Conservation (phyloP, 92 coral and sea anemone species). For the Ricordea florida region DNA sequence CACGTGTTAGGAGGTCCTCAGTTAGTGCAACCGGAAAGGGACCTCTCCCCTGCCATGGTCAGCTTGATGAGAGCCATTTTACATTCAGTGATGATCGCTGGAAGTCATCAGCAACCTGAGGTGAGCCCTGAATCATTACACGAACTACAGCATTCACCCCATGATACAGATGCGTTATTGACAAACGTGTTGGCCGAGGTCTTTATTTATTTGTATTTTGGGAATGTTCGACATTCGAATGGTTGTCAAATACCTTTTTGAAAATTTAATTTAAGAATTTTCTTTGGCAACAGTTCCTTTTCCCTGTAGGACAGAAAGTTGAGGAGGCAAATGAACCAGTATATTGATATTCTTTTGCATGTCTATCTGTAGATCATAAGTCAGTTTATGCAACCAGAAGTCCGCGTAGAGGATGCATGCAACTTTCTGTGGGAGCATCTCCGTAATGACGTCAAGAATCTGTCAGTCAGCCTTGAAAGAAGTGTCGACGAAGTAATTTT, state of each 20-base stretch:
- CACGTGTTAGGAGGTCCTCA: conserved; percentile 62
- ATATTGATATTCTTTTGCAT: no score
- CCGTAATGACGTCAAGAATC: conserved; percentile 56
- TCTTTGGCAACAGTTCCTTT: no score
- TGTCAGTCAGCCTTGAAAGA: conserved; percentile 60
- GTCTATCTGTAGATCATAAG: neutral
- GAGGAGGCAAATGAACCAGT: no score
- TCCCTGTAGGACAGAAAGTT: no score
- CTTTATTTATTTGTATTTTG: neutral
- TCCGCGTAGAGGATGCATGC: neutral
- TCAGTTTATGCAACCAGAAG: neutral
- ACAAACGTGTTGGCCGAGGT: no score
- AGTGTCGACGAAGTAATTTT: conserved; percentile 68
- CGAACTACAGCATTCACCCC: no score
- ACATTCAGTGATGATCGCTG: conserved; percentile 63
- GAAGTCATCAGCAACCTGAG: conserved; percentile 36
- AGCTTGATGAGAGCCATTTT: conserved; percentile 62
- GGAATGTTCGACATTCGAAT: neutral
- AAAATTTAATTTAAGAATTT: no score
- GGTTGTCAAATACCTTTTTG: no score
- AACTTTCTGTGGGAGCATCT: conserved; percentile 52
- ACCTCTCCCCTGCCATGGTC: conserved; percentile 51
- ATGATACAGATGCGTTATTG: no score
- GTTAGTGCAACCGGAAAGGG: conserved; percentile 41
- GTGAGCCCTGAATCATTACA: no score